Evolutionary conservation across 2,888 invertebrate genomes (phyloP).

Genomic region (Marronus borbonicus): DNA sequence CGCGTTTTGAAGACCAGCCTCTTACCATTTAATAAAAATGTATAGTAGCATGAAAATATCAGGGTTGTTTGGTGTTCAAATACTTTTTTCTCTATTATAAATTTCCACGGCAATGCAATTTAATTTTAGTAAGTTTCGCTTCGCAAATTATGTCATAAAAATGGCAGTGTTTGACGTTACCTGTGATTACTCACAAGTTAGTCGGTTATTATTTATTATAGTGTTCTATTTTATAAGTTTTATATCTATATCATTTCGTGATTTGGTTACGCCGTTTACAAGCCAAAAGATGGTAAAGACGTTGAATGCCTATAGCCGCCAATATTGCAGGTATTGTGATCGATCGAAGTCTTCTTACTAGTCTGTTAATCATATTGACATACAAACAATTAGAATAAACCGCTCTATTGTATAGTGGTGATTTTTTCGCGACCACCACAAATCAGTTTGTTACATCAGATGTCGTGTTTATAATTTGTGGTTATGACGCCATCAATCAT

Average conservation of each 20-base stretch:
- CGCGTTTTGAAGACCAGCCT: too few species aligned
- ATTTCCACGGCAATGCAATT: not conserved
- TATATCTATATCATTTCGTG: conserved; percentile 34
- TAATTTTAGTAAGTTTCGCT: not conserved
- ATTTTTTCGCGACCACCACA: not conserved
- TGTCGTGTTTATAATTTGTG: not conserved
- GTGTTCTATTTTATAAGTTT: conserved; percentile 28
- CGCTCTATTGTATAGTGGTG: not conserved
- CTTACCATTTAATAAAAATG: too few species aligned
- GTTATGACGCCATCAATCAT: not conserved
- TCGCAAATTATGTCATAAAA: not conserved
- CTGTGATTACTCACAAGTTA: conserved; percentile 20
- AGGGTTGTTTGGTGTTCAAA: too few species aligned
- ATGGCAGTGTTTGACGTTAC: conserved; percentile 17
- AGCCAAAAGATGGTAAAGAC: conserved; percentile 19
- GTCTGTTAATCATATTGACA: not conserved
- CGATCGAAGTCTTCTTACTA: not conserved
- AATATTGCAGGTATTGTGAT: conserved; percentile 40
- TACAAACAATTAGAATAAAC: not conserved
- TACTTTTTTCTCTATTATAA: not conserved
- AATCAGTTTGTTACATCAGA: conserved; percentile 11
- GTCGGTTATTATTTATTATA: conserved; percentile 6
- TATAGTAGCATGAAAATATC: too few species aligned
- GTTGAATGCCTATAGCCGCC: conserved; percentile 34
- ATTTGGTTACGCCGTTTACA: not conserved